phyloP scores from a whole-genome alignment of 2,113 vertebrate species.

The Rhegmatorhina hoffmannsi region DNA sequence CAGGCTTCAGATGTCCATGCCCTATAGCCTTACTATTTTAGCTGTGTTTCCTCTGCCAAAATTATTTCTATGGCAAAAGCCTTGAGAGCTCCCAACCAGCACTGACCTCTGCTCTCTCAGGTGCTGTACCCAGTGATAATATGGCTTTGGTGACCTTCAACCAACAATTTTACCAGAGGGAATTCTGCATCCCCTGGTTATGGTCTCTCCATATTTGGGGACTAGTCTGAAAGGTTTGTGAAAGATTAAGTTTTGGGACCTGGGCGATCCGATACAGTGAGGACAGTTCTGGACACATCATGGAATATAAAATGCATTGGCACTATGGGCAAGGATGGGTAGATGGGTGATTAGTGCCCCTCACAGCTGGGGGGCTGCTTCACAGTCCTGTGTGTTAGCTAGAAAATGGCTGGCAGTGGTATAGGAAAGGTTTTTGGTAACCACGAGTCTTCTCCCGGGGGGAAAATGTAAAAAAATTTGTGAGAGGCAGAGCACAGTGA shows the following conservation, averaged over 20 bases:
- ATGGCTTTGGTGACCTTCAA: not conserved
- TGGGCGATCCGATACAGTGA: not conserved
- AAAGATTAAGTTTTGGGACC: not conserved
- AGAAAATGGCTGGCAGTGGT: not conserved
- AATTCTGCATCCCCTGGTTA: not conserved
- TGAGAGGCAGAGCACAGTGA: not conserved
- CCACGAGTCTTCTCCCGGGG: not conserved
- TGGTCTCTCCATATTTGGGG: not conserved
- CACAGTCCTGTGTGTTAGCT: not conserved
- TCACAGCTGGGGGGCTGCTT: not conserved
- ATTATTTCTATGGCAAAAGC: not conserved
- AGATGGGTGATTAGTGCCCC: not conserved
- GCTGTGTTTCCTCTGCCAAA: not conserved
- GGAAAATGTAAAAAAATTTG: not conserved
- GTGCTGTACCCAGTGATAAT: not conserved
- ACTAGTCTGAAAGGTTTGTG: not conserved
- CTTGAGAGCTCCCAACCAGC: not conserved
- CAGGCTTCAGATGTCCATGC: not conserved
- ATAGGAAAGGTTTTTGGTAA: not conserved
- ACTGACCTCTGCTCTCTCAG: not conserved
- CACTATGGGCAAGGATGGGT: not conserved
- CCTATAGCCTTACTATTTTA: not conserved
- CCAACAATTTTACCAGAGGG: not conserved
- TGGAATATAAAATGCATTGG: not conserved
- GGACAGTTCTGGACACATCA: not conserved